phyloP scores from a whole-genome alignment of 2,113 vertebrate species.

The Microtus richardsoni region DNA sequence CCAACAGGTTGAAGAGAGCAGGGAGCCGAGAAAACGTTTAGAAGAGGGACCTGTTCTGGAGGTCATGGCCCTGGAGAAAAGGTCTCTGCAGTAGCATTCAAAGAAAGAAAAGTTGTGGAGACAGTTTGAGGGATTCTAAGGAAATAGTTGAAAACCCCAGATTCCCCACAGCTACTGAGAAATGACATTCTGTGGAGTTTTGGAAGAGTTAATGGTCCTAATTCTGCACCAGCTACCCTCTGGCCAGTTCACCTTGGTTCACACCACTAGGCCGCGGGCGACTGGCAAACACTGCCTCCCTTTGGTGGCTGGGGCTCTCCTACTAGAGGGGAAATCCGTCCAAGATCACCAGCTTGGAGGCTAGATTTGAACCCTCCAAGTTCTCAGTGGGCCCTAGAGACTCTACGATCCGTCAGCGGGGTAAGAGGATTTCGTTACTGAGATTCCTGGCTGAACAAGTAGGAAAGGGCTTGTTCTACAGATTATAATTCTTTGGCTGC shows the following conservation, averaged over 20 bases:
- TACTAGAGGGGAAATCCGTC: neutral
- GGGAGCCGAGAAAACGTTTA: neutral
- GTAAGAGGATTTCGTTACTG: neutral
- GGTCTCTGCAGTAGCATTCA: neutral
- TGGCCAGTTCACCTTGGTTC: neutral
- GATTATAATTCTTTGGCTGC: neutral
- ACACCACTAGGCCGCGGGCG: neutral
- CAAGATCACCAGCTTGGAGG: neutral
- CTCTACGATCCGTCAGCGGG: neutral
- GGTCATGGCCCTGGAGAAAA: neutral
- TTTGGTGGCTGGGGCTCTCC: neutral
- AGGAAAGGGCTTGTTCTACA: slow-evolving; percentile 23
- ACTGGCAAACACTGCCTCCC: neutral
- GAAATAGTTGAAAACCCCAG: neutral
- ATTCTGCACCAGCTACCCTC: neutral
- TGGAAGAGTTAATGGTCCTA: neutral
- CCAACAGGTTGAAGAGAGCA: neutral
- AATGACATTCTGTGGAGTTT: neutral
- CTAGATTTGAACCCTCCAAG: neutral
- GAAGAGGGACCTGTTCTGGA: neutral
- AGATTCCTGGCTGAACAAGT: neutral
- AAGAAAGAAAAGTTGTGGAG: neutral
- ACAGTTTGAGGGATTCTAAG: neutral
- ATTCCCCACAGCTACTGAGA: neutral
- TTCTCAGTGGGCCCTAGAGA: neutral